Percentiles rank a stretch among this genome's conserved stretches.
These are phyloP conservation scores for Aphis gossypii DNA, from an alignment of 1,140 invertebrate genomes.

Conservation along the genomic window DNA sequence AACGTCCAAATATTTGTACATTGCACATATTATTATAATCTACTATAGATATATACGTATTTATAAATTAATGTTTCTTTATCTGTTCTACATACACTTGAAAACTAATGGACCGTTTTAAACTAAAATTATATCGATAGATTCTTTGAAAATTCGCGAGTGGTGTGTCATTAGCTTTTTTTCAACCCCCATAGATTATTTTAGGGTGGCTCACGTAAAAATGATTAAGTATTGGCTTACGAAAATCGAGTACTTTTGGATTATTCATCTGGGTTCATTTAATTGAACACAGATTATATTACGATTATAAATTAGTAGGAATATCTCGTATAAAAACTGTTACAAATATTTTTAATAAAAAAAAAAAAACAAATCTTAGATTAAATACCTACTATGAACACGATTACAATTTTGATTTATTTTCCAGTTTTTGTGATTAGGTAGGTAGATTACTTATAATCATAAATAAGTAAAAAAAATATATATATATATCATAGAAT, in stretches of 20 bases:
- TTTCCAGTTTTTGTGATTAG: not conserved
- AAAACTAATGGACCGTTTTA: not conserved
- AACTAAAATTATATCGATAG: not conserved
- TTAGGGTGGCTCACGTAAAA: too few relatives aligned
- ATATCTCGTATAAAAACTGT: too few relatives aligned
- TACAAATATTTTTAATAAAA: too few relatives aligned
- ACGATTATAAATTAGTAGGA: not conserved
- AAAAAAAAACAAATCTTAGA: not conserved
- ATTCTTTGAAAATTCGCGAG: not conserved
- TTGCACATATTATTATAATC: not conserved
- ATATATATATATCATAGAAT: not conserved
- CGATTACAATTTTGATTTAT: too few relatives aligned
- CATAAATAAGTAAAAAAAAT: not conserved
- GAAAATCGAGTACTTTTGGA: not conserved
- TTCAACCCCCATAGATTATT: not conserved
- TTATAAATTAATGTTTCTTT: not conserved
- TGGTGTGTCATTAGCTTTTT: not conserved
- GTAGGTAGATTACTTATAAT: rapidly evolving
- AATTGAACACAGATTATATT: not conserved
- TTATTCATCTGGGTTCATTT: not conserved
- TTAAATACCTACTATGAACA: too few relatives aligned
- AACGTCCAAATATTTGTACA: not conserved
- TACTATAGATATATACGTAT: not conserved
- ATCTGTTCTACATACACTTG: not conserved
- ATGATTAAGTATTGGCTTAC: not conserved